These are phyloP conservation scores for Tachysurus vachellii DNA, from an alignment of 2,113 vertebrate genomes.

Conservation along the genomic window DNA sequence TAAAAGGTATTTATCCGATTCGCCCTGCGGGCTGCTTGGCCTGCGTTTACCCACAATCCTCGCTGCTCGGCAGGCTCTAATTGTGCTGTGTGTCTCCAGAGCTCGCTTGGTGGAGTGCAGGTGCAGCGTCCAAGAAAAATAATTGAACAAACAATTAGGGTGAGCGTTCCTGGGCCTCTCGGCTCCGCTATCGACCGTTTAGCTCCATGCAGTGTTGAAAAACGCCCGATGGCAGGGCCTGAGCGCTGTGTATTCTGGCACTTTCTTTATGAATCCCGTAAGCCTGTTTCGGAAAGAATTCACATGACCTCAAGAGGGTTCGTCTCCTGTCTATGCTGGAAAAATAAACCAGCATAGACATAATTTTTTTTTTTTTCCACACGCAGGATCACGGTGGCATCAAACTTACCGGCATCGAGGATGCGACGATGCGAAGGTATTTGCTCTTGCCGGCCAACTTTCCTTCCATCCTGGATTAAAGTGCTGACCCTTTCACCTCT, in stretches of 20 bases:
- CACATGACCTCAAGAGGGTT: slow-evolving; percentile 64
- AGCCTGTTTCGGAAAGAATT: slow-evolving; percentile 74
- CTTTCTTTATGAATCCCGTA: slow-evolving; percentile 55
- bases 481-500: slow-evolving; percentile 31
- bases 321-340: slow-evolving; percentile 58
- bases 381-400: neutral
- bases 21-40: slow-evolving; percentile 54
- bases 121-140: slow-evolving; percentile 72
- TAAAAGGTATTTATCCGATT: slow-evolving; percentile 74
- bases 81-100: slow-evolving; percentile 63
- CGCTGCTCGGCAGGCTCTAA: slow-evolving; percentile 62
- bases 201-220: slow-evolving; percentile 57
- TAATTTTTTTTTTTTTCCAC: neutral
- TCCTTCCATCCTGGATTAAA: slow-evolving; percentile 3
- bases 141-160: slow-evolving; percentile 75
- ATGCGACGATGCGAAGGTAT: slow-evolving; percentile 22
- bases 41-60: slow-evolving; percentile 58
- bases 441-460: slow-evolving; percentile 44
- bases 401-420: neutral
- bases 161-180: slow-evolving; percentile 57
- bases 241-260: slow-evolving; percentile 64
- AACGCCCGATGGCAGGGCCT: slow-evolving; percentile 43
- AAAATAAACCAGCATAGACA: no score
- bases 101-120: slow-evolving; percentile 67
- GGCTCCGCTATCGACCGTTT: slow-evolving; percentile 47